Evolutionary conservation across 2,113 vertebrate genomes (phyloP).

Genomic region (Silurus asotus): DNA sequence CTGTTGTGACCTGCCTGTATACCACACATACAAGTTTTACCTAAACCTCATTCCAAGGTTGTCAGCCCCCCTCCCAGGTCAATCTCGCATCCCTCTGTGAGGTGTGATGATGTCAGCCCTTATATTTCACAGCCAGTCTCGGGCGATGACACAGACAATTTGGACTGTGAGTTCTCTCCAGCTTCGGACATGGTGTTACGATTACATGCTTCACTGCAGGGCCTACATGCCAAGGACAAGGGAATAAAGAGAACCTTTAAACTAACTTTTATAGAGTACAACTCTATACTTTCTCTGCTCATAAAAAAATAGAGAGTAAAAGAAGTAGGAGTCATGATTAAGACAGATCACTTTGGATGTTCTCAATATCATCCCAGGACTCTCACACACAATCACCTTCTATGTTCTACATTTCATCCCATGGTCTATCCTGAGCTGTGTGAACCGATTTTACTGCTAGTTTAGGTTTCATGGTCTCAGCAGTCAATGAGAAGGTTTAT

Average conservation of each 20-base stretch:
- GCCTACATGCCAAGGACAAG: constrained; percentile 74
- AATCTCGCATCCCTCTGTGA: constrained; percentile 61
- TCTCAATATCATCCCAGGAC: not conserved
- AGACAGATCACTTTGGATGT: constrained; percentile 18
- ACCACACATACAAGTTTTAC: constrained; percentile 16
- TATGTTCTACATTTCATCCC: not conserved
- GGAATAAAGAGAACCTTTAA: constrained; percentile 65
- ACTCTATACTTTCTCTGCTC: constrained; percentile 59
- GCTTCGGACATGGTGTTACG: constrained; percentile 82
- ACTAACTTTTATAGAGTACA: constrained; percentile 75
- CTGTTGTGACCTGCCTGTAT: constrained; percentile 60
- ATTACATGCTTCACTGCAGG: constrained; percentile 81
- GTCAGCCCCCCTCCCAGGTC: constrained; percentile 40
- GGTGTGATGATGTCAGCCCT: constrained; percentile 74
- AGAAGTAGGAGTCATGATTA: constrained; percentile 35
- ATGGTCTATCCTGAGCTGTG: constrained; percentile 10
- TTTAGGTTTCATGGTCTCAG: constrained; percentile 69
- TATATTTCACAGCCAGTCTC: constrained; percentile 81
- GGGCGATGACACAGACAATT: constrained; percentile 89
- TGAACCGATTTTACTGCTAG: constrained; percentile 59
- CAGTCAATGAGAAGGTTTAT: constrained; percentile 63
- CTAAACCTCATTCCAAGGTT: constrained; percentile 46
- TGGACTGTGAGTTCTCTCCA: constrained; percentile 85
- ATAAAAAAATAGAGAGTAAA: constrained; percentile 57
- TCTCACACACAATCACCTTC: not conserved